phyloP scores from a whole-genome alignment of 92 coral and sea anemone genomes.

The Epizoanthus rinbou region DNA sequence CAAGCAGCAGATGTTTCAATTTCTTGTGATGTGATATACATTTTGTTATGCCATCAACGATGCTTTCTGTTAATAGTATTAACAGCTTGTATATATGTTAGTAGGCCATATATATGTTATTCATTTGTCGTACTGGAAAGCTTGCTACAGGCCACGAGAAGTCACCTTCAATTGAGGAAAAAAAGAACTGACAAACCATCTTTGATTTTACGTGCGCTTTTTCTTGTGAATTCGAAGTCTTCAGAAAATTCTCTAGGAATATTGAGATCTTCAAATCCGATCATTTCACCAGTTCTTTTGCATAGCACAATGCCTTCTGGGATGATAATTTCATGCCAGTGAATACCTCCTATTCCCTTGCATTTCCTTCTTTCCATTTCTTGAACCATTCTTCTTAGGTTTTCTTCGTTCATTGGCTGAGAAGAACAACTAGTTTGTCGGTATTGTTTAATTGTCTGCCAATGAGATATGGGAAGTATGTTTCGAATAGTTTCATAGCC shows the following conservation, averaged over 20 bases:
- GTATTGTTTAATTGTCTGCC: conserved; percentile 56
- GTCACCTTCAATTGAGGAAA: conserved; percentile 61
- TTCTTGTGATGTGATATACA: too few relatives aligned
- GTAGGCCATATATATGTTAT: too few relatives aligned
- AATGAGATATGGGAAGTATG: conserved; percentile 54
- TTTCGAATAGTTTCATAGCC: background rate
- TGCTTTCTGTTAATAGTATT: too few relatives aligned
- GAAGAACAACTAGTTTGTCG: conserved; percentile 46
- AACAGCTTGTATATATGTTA: too few relatives aligned
- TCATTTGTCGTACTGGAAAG: conserved; percentile 50
- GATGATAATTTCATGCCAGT: conserved; percentile 62
- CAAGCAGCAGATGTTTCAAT: too few relatives aligned
- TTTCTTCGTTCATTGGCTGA: conserved; percentile 46
- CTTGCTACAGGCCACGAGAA: conserved; percentile 62
- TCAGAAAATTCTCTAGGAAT: background rate
- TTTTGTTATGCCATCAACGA: too few relatives aligned
- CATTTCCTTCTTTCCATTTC: conserved; percentile 58
- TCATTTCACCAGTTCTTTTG: conserved; percentile 57
- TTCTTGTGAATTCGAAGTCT: background rate
- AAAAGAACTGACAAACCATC: conserved; percentile 53
- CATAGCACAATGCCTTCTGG: conserved; percentile 59
- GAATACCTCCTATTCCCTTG: conserved; percentile 61
- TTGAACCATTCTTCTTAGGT: conserved; percentile 43
- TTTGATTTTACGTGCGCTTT: background rate
- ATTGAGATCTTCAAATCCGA: conserved; percentile 58